phyloP scores from a whole-genome alignment of 2,888 invertebrate species.

The Agrotis ipsilon region DNA sequence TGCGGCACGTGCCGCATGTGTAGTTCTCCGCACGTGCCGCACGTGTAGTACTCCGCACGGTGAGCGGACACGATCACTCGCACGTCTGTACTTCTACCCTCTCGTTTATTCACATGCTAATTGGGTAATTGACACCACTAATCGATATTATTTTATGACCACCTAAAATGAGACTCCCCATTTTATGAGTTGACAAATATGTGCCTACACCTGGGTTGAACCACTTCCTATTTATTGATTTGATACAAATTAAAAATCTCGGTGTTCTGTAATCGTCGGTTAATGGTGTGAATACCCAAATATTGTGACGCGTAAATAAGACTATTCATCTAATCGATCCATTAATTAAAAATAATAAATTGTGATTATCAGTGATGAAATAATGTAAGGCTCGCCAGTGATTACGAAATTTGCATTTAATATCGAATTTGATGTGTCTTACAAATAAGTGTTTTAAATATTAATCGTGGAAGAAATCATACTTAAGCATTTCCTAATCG shows the following conservation, averaged over 20 bases:
- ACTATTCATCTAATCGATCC: conserved; percentile 45
- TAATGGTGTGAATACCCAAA: not conserved
- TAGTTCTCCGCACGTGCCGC: not conserved
- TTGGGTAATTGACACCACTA: not conserved
- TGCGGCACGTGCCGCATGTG: not conserved
- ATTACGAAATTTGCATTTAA: conserved; percentile 54
- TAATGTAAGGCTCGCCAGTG: conserved; percentile 51
- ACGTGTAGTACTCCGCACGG: conserved; percentile 16
- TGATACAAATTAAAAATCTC: too few relatives aligned
- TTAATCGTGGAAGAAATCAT: conserved; percentile 38
- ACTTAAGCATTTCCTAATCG: conserved; percentile 35
- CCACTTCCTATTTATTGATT: not conserved
- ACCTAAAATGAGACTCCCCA: not conserved
- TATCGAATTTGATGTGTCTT: conserved; percentile 63
- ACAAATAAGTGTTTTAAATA: conserved; percentile 53
- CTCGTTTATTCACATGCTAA: conserved; percentile 2
- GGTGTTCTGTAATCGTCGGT: not conserved
- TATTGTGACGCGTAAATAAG: conserved; percentile 36
- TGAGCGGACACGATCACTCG: conserved; percentile 9
- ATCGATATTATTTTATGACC: not conserved
- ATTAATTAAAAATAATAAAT: conserved; percentile 28
- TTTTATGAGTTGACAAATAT: too few relatives aligned
- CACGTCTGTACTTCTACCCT: not conserved
- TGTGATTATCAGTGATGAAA: conserved; percentile 57
- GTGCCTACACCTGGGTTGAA: too few relatives aligned